Evolutionary conservation across 2,797 vertebrate genomes (phyloP), one percentile per base, ranked within the genome.

Genomic region (Hypotaenidia okinawae): DNA sequence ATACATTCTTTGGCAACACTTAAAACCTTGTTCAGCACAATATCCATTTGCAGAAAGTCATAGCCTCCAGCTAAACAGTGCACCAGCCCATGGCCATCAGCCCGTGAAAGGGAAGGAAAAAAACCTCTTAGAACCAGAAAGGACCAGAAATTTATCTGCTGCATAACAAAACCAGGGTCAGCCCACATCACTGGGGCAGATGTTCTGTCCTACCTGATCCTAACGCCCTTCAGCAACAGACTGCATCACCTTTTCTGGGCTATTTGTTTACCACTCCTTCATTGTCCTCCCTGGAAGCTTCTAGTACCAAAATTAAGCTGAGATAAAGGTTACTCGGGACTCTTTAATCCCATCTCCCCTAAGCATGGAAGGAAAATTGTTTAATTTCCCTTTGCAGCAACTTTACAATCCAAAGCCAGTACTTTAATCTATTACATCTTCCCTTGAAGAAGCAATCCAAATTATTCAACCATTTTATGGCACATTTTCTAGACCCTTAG

Each of bases 1-100:
- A 51, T 2, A 74, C 72, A 57, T 93, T 87, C 74, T 94, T 92
- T 75, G 66, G 84, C 89, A 92, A 85, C 24, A 83, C 41, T 92
- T 75, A 72, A 33, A 80, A 64, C 41, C 72, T 80, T 91, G 89
- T 92, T 93, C 75, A 93, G 79, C 64, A 89, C 45, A 75, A 30
- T 51, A 75, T 61, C 41, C 78, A 66, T 83, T 83, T 87, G 58
- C 54, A 85, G 24, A 72, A 81, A 81, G 61, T 64, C 51, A 7
- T 19, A 82, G 25, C 78, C 54, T 91, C 37, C 72, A 91, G 68
- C 58, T 89, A 83, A 93, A 35, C n/a, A 57, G 28, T 22, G 13
- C 35, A 67, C 39, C 51, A 89, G 41, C 30, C 49, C 43, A 47
- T 5, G 3, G 52, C 54, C 33, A 51, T 66, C 39, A 89, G 64